Evolutionary conservation across 2,797 vertebrate genomes (phyloP).

Genomic region (Sebastes taczanowskii): DNA sequence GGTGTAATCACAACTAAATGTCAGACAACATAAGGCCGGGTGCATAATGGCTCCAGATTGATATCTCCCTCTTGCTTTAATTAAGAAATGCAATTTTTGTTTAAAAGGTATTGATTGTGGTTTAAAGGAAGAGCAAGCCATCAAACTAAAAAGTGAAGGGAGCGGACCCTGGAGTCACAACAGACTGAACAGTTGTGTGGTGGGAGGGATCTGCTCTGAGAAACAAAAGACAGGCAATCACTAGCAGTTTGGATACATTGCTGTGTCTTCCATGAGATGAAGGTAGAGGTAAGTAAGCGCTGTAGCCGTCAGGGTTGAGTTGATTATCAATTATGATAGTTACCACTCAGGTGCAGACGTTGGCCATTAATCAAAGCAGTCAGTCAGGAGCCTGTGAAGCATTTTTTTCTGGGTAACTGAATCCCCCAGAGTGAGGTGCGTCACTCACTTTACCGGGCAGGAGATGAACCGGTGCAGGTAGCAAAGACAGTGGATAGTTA

Average conservation of each 20-base stretch:
- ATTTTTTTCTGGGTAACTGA: slow-evolving; percentile 84
- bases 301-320: slow-evolving; percentile 21
- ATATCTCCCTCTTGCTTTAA: slow-evolving; percentile 81
- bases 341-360: slow-evolving; percentile 67
- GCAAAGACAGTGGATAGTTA: slow-evolving; percentile 65
- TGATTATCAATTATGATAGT: slow-evolving; percentile 65
- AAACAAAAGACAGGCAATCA: slow-evolving; percentile 30
- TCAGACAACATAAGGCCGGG: slow-evolving; percentile 84
- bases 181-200: slow-evolving; percentile 37
- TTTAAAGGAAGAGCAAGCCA: slow-evolving; percentile 74
- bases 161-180: slow-evolving; percentile 56
- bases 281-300: slow-evolving; percentile 45
- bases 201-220: slow-evolving; percentile 20
- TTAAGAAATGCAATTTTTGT: slow-evolving; percentile 82
- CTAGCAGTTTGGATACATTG: not conserved
- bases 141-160: slow-evolving; percentile 72
- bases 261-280: slow-evolving; percentile 11
- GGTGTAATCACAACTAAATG: slow-evolving; percentile 85
- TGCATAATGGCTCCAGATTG: slow-evolving; percentile 82
- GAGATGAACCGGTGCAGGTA: slow-evolving; percentile 59
- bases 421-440: slow-evolving; percentile 79
- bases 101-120: slow-evolving; percentile 84
- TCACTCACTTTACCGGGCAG: slow-evolving; percentile 83
- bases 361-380: slow-evolving; percentile 91
- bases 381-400: slow-evolving; percentile 77